These are phyloP conservation scores for Rhombomys opimus DNA, from an alignment of 2,113 vertebrate species.

Conservation along the genomic window DNA sequence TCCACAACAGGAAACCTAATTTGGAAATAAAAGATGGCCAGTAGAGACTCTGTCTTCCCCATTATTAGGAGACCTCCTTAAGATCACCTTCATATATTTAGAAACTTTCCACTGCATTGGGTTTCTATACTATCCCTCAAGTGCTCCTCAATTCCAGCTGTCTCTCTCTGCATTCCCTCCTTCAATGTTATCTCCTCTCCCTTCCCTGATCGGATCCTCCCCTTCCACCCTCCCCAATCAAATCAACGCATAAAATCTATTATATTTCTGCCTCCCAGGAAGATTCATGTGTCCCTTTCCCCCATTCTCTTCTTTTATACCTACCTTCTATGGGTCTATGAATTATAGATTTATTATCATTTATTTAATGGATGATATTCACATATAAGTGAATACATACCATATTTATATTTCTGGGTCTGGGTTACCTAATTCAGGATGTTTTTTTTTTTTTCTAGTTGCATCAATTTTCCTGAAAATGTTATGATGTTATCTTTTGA, in stretches of 20 bases:
- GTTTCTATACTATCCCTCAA: not conserved
- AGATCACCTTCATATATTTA: not conserved
- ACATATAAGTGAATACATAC: not conserved
- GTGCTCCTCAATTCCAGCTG: not conserved
- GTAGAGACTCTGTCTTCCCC: not conserved
- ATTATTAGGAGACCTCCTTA: not conserved
- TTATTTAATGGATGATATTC: not conserved
- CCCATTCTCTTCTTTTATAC: not conserved
- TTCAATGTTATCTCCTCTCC: not conserved
- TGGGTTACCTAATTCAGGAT: not conserved
- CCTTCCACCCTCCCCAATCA: not conserved
- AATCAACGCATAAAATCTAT: not conserved
- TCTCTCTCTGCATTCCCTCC: not conserved
- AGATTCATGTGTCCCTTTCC: not conserved
- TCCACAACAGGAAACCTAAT: not conserved
- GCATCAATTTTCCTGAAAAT: too few relatives aligned
- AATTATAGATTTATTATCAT: not conserved
- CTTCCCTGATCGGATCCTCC: not conserved
- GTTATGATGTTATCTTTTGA: too few relatives aligned
- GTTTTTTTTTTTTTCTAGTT: not conserved
- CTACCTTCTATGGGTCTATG: not conserved
- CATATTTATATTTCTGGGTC: not conserved
- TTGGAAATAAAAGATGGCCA: not conserved
- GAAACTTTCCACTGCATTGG: not conserved
- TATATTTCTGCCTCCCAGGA: fast-evolving